Evolutionary conservation across 2,797 vertebrate species (phyloP), one percentile per base, ranked within the genome.

Genomic region (Fistularia commersonii): DNA sequence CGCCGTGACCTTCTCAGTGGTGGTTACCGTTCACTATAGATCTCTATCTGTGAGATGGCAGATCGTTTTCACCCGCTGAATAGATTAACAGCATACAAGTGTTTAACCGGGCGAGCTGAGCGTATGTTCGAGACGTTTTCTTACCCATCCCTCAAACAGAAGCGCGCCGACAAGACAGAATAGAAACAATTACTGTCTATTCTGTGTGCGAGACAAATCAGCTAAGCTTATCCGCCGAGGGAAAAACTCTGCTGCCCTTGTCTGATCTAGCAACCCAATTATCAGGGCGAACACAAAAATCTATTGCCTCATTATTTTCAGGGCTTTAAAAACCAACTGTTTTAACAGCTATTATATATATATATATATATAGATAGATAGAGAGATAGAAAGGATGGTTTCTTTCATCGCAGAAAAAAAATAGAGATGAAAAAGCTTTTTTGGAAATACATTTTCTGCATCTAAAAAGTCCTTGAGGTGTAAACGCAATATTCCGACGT

Each of bases 201-300:
- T 66, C 36, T 7, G n/a, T 58, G 64, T 44, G 53, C 44, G 67
- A 71, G 72, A 74, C 45, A 71, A 68, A 79, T 64, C 66, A 65
- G 51, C 33, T 39, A 38, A 41, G 56, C 54, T 62, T 50, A 40
- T 56, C 54, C 33, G 9, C 35, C 13, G 34, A 57, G 8, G 48
- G 48, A 50, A 76, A 76, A 54, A 15, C 32, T 62, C 32, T 5
- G 0, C 33, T 55, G 61, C 41, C 60, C 59, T 63, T 51, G 43
- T n/a, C 42, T 40, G 56, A 35, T 42, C 51, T 61, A 62, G 46
- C 37, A 57, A 65, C 53, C 61, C 39, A 6, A 48, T 62, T 57
- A 68, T 58, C 44, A 69, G 41, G 13, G 11, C 45, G 45, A 36
- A 44, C 36, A 46, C 45, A 62, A 52, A 53, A 61, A 62, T 65